Conservation (phyloP, 2,888 invertebrate genomes). For the Synergus umbraculus region DNA sequence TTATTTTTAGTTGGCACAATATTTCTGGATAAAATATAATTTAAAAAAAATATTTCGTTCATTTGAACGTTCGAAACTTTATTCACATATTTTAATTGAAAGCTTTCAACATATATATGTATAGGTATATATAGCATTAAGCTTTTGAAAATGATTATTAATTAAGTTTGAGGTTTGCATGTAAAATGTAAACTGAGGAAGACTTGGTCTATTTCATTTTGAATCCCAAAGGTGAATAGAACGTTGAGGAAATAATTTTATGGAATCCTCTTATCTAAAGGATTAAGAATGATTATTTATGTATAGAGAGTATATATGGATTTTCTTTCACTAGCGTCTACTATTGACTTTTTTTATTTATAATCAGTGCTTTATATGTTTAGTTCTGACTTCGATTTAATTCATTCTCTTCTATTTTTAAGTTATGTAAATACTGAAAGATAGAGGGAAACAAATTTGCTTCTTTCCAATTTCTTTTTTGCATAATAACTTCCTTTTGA, state of each 20-base stretch:
- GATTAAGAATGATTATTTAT: not conserved
- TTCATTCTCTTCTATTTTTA: too few species aligned
- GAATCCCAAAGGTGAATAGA: slow-evolving; percentile 21
- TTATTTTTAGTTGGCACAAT: too few species aligned
- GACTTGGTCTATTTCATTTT: slow-evolving; percentile 16
- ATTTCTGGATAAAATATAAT: too few species aligned
- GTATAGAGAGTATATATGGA: not conserved
- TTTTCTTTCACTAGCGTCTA: not conserved
- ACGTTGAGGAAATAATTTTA: slow-evolving; percentile 5
- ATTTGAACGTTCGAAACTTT: too few species aligned
- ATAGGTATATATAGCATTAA: too few species aligned
- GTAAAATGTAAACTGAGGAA: slow-evolving; percentile 24
- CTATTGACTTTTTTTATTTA: too few species aligned
- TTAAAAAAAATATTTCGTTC: too few species aligned
- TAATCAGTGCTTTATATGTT: too few species aligned
- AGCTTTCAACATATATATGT: not conserved
- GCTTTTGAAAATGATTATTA: too few species aligned
- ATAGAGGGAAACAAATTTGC: not conserved
- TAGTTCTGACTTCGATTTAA: too few species aligned
- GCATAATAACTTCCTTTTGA: slow-evolving; percentile 29
- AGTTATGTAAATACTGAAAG: too few species aligned
- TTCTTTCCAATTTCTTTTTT: slow-evolving; percentile 17
- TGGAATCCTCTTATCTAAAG: slow-evolving; percentile 6
- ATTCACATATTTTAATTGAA: slow-evolving; percentile 35
- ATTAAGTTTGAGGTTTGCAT: slow-evolving; percentile 17